These are phyloP conservation scores for Umimayanthus chanpuru DNA, from an alignment of 92 coral and sea anemone species.

Conservation along the genomic window DNA sequence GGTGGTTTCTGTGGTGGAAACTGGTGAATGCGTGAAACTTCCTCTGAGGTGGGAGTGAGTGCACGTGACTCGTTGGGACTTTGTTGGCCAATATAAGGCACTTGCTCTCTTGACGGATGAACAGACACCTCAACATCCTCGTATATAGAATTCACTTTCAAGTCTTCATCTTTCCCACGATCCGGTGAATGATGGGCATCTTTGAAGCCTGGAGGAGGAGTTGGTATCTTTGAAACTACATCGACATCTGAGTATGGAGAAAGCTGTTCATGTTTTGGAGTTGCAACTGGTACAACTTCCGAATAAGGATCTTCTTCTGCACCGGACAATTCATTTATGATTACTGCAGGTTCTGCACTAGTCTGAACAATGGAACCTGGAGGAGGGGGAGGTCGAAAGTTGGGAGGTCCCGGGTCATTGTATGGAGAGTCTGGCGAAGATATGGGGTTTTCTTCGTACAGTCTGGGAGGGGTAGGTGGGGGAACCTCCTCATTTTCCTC, in stretches of 20 bases:
- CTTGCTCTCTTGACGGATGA: neutral
- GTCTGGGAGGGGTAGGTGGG: conserved; percentile 40
- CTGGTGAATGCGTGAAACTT: neutral
- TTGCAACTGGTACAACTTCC: conserved; percentile 21
- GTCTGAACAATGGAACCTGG: neutral
- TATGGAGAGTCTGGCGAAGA: conserved; percentile 51
- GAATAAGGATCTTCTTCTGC: conserved; percentile 44
- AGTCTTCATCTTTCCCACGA: conserved; percentile 4
- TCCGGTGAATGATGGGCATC: neutral
- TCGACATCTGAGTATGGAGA: conserved; percentile 37
- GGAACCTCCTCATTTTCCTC: conserved; percentile 12
- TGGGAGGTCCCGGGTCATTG: conserved; percentile 67
- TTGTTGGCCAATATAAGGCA: neutral
- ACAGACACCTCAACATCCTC: conserved; percentile 28
- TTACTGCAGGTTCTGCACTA: neutral
- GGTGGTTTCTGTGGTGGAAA: conserved; percentile 57
- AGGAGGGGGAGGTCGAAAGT: conserved; percentile 60
- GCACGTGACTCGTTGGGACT: neutral
- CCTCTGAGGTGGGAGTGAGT: neutral
- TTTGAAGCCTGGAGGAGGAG: conserved; percentile 40
- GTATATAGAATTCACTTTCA: conserved; percentile 17
- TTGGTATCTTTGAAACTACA: conserved; percentile 17
- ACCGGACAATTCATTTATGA: neutral
- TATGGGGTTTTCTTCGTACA: conserved; percentile 1
- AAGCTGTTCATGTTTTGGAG: neutral